These are phyloP conservation scores for Virgularia gustaviana DNA, from an alignment of 92 coral and sea anemone genomes.

Conservation along the genomic window DNA sequence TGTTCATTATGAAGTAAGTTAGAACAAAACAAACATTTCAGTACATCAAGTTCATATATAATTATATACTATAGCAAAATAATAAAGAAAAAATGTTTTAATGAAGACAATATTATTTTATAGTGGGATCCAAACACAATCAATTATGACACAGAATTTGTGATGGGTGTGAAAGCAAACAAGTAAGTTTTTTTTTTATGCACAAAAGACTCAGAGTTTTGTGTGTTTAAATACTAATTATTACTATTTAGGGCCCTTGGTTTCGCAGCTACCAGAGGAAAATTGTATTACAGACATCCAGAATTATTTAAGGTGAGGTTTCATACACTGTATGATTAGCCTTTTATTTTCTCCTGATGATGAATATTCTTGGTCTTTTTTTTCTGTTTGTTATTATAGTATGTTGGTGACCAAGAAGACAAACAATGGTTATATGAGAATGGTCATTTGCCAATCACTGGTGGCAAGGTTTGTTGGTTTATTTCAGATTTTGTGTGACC, in stretches of 20 bases:
- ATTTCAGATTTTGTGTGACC: too few species aligned
- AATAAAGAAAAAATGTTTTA: neutral
- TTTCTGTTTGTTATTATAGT: constrained; percentile 43
- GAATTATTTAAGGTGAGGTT: constrained; percentile 75
- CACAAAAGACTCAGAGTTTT: neutral
- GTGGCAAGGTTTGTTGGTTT: constrained; percentile 84
- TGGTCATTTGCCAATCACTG: constrained; percentile 88
- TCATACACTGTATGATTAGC: neutral
- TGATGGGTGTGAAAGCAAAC: constrained; percentile 99
- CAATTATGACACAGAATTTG: constrained; percentile 89
- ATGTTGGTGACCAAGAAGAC: constrained; percentile 94
- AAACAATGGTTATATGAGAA: constrained; percentile 97
- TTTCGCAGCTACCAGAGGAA: constrained; percentile 95
- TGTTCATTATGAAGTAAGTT: constrained; percentile 54
- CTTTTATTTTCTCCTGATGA: neutral
- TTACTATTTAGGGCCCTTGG: constrained; percentile 73
- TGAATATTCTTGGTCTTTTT: neutral
- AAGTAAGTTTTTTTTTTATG: constrained; percentile 58
- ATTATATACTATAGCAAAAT: neutral
- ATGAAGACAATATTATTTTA: neutral
- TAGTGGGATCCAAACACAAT: constrained; percentile 96
- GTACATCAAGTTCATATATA: neutral
- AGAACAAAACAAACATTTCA: neutral
- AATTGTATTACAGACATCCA: constrained; percentile 82
- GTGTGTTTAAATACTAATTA: neutral